A percentile compares a stretch with the other conserved stretches of the same genome.
These are phyloP conservation scores for Schizothorax lantsangensis DNA, from an alignment of 2,797 vertebrate species.

Conservation along the genomic window DNA sequence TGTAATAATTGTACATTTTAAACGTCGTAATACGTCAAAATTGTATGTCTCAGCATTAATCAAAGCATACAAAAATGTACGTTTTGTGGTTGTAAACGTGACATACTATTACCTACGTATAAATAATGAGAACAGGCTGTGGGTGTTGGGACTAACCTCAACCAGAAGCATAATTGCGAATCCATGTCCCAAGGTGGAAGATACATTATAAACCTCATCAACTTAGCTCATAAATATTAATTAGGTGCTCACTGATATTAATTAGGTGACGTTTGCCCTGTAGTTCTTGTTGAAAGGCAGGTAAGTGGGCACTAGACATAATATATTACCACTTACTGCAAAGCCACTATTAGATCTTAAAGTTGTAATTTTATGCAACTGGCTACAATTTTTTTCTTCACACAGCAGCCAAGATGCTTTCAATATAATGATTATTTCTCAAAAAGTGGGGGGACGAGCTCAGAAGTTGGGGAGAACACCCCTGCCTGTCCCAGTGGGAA, in stretches of 20 bases:
- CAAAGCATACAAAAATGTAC: not conserved
- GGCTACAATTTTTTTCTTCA: not conserved
- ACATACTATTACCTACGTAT: not conserved
- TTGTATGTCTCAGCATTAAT: not conserved
- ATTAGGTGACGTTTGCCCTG: not conserved
- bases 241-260: not conserved
- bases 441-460: not conserved
- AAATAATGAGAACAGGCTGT: not conserved
- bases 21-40: not conserved
- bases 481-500: not conserved
- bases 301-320: not conserved
- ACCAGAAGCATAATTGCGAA: conserved; percentile 13
- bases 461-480: not conserved
- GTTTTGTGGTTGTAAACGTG: not conserved
- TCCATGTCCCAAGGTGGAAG: not conserved
- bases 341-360: not conserved
- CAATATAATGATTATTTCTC: not conserved
- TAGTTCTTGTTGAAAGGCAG: not conserved
- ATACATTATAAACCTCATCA: conserved; percentile 8
- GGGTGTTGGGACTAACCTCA: conserved; percentile 11
- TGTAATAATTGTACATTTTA: not conserved
- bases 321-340: not conserved
- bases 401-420: not conserved
- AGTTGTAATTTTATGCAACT: not conserved
- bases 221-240: conserved; percentile 4